Base-by-base conservation (phyloP, 2,888 invertebrate genomes). In the Boloria euphrosyne region DNA sequence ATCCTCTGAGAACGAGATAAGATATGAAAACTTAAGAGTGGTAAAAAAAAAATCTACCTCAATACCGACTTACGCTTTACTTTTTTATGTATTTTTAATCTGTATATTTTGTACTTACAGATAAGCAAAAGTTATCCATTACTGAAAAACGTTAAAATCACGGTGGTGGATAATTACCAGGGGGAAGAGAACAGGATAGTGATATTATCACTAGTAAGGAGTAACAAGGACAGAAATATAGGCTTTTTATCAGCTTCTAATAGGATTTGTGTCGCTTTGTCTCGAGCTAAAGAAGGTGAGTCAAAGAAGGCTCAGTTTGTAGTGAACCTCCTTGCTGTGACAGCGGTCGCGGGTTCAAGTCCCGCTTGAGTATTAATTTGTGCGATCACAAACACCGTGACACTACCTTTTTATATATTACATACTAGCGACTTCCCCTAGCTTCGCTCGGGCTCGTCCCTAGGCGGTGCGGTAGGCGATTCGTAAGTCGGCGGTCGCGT, bases 131-230 rank as follows among this genome's bases (percentile, higher is more conserved):
- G 82, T n/a, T 78, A 84, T 65, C 64, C 73, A 0, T 65, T 84
- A 0, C 82, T 94, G 4, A 75, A 84, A 38, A 90, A 93, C 49
- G 92, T 96, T 6, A 89, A 93, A 70, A 93, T 96, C 18, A 93
- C 94, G 0, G 94, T 94, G 0, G 95, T 97, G 1, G 97, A 97
- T 80, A 96, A 96, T 79, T 97, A 94, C 77, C 97, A 97, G 88
- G 97, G 97, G 0, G 95, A 96, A 78, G 97, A 96, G 89, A 95
- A 94, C 78, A 94, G 94, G 79, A 96, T 97, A 76, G 95, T 97
- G 61, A 91, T 97, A 72, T 84, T 97, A 68, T 96, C 97, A 0
- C 83, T 97, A 14, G 97, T 97, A 0, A 93, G 97, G 78, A 96
- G 95, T 78, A 96, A 96, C 85, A 80, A 84, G 52, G 91, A 94